Evolutionary conservation across 2,888 invertebrate genomes (phyloP), one percentile per base, ranked within the genome.

Genomic region (Ametastegia equiseti): DNA sequence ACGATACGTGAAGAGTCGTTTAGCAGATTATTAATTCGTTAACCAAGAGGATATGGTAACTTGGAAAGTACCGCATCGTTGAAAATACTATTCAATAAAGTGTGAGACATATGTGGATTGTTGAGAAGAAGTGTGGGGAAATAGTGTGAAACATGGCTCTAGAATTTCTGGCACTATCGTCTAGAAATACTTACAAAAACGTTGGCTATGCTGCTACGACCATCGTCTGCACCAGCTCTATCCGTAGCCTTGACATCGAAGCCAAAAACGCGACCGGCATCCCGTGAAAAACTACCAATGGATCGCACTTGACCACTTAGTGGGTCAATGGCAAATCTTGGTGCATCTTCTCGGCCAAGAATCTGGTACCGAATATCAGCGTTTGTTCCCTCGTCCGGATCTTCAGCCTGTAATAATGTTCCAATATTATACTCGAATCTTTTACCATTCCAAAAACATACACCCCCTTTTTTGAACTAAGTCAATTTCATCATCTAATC

Each of bases 171-270:
- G 3, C 36, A 39, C 54, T 11, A 57, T 39, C 13, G 30, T n/a
- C 67, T 65, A 2, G 6, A 39, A 54, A 81, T 80, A 94, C 95
- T 95, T 91, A 96, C 97, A 90, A 97, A 96, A 82, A 97, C 96
- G 90, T 97, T 97, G 77, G 96, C 96, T 84, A 97, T 97, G 71
- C 96, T 95, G 9, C 97, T 97, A 82, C 94, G 95, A 1, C 97
- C 97, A 88, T 96, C 96, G 87, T 97, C 96, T 63, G 96, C 96
- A 0, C 97, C 97, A 33, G 94, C 93, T 81, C 95, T 94, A 89
- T 97, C 97, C 0, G 97, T 97, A 11, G 97, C 97, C 92, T 97
- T 97, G 11, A 97, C 97, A 91, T 97, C 97, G 88, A 97, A 97
- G 0, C 97, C 97, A 88, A 95, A 97, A 60, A 97, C 96, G 84